Base-by-base conservation (phyloP, 64 coral and sea anemone species). In the Dendronephthya gigantea region DNA sequence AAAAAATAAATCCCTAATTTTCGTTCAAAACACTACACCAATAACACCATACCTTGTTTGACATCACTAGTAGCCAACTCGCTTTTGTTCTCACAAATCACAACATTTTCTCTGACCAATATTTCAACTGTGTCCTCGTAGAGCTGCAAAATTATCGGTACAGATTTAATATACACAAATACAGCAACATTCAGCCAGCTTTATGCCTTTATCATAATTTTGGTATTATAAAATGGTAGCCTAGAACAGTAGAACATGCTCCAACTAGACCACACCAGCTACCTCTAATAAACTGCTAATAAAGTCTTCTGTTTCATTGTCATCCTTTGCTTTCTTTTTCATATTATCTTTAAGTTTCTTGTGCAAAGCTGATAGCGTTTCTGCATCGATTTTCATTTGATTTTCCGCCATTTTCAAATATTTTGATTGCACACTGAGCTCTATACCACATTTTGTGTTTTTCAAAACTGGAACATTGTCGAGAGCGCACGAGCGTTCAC, bases 371-470 rank as follows among this genome's bases (percentile, higher is more conserved):
- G 91, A 48, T 45, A 74, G 37, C 56, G 88, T 39, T 74, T 87
- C 36, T 50, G 40, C 91, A 22, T 90, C 89, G 19, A 93, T 47
- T 39, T 27, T 56, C 27, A 89, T 27, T 50, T 75, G 89, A 38
- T 89, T 84, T 49, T 93, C 94, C 91, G 94, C 94, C 94, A 97
- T 97, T 48, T 97, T 93, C 75, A 81, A 93, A n/a, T n/a, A n/a
- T n/a, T n/a, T n/a, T n/a, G n/a, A n/a, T n/a, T n/a, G n/a, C n/a
- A n/a, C n/a, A n/a, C n/a, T n/a, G n/a, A n/a, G n/a, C n/a, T n/a
- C n/a, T n/a, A n/a, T n/a, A n/a, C n/a, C n/a, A n/a, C n/a, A n/a
- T n/a, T n/a, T n/a, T n/a, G n/a, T 27, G 11, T 81, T 49, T 48
- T 6, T 32, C 47, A 48, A 62, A 22, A 1, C 79, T 86, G 84